Conservation (phyloP, 2,888 invertebrate species). For the Alcis repandata region DNA sequence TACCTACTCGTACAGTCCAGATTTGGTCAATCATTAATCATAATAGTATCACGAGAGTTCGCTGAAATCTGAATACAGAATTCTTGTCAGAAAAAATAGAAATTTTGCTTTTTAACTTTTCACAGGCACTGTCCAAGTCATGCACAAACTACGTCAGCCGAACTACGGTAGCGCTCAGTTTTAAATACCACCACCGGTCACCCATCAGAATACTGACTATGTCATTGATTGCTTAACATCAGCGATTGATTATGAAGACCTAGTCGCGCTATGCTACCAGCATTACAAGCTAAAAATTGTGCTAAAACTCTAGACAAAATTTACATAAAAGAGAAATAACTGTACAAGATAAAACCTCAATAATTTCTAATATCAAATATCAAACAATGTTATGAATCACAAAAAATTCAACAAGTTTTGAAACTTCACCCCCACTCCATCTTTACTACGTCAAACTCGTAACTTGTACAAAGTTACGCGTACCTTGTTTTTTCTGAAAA, state of each 20-base stretch:
- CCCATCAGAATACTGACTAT: too few relatives aligned
- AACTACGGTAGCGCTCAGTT: too few relatives aligned
- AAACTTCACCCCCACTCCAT: background rate
- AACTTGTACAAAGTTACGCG: background rate
- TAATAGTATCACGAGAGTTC: too few relatives aligned
- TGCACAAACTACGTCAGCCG: too few relatives aligned
- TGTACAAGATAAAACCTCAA: background rate
- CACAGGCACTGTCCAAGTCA: background rate
- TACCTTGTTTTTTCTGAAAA: too few relatives aligned
- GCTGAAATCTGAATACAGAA: too few relatives aligned
- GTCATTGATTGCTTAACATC: too few relatives aligned
- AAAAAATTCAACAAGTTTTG: background rate
- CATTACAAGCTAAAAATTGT: too few relatives aligned
- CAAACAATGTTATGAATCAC: background rate
- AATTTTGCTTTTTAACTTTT: background rate
- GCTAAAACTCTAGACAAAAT: too few relatives aligned
- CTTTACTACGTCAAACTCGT: background rate
- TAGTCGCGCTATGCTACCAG: too few relatives aligned
- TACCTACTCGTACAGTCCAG: background rate
- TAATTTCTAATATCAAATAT: slow-evolving; percentile 6
- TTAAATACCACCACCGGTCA: too few relatives aligned
- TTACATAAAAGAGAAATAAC: background rate
- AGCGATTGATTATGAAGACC: too few relatives aligned
- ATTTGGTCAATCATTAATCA: background rate
- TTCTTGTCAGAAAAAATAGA: background rate